phyloP scores from a whole-genome alignment of 2,113 vertebrate genomes.

The Rattus norvegicus region GRCr8 NC_086026.1:34448501-34449000 shows the following conservation, averaged over 20 bases:
- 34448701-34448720: no score
- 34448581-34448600: background rate
- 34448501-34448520: background rate
- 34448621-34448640: background rate
- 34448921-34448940: background rate
- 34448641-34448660: background rate
- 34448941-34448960: background rate
- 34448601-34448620: background rate
- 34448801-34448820: rapidly evolving
- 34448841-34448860: background rate
- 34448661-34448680: no score
- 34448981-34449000: background rate
- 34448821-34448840: background rate
- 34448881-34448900: background rate
- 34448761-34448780: background rate
- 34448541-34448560: background rate
- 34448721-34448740: background rate
- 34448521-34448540: background rate
- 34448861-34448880: background rate
- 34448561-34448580: background rate
- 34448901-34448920: background rate
- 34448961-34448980: background rate
- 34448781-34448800: background rate
- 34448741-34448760: background rate
- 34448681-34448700: background rate